Percentiles rank a stretch among this genome's conserved stretches.
Conservation (phyloP, 2,888 invertebrate genomes). For the Temnothorax unifasciatus region DNA sequence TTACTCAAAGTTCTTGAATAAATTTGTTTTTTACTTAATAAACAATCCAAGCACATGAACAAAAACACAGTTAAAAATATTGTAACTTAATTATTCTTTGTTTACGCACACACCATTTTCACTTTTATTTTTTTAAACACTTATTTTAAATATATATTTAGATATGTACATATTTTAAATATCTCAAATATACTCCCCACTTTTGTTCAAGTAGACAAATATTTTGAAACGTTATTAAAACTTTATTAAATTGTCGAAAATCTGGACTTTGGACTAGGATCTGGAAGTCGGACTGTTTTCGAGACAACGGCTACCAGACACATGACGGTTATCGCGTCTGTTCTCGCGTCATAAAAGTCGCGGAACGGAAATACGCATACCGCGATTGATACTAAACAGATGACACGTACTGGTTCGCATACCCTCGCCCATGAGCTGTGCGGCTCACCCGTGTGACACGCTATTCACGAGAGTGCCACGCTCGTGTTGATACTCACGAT, state of each 20-base stretch:
- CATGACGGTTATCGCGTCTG: not conserved
- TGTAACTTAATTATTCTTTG: not conserved
- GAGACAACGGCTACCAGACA: not conserved
- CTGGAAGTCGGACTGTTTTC: not conserved
- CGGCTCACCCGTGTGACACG: constrained; percentile 67
- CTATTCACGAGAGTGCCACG: constrained; percentile 59
- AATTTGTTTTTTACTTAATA: not conserved
- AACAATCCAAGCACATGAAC: not conserved
- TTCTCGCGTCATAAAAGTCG: constrained; percentile 51
- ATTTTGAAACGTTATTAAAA: not conserved
- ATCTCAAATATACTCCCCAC: not conserved
- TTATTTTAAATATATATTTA: not conserved
- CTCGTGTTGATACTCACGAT: constrained; percentile 58
- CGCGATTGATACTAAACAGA: constrained; percentile 63
- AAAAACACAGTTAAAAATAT: not conserved
- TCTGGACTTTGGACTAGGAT: not conserved
- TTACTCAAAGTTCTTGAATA: not conserved
- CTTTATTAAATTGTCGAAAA: constrained; percentile 1
- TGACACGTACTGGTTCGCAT: constrained; percentile 57
- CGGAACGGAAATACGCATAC: constrained; percentile 57
- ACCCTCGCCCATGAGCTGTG: constrained; percentile 30
- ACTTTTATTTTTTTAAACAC: not conserved
- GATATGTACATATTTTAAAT: too few species aligned
- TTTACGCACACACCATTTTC: not conserved
- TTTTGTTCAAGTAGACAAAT: not conserved